Conservation (phyloP, 2,797 vertebrate species). For the Aphelocoma californica region DNA sequence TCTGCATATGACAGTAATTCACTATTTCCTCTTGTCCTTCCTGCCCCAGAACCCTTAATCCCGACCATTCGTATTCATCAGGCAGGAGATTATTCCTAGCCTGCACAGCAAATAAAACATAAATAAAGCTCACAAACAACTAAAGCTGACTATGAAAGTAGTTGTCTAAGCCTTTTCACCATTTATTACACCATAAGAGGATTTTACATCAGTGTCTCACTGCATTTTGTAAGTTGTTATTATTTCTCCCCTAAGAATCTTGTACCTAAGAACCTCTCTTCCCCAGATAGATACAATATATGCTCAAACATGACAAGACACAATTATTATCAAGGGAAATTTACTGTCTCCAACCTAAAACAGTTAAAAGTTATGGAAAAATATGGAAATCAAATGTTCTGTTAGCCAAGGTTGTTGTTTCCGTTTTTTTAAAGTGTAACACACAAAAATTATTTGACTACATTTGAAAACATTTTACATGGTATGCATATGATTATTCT, state of each 20-base stretch:
- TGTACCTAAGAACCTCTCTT: not conserved
- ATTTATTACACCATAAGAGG: not conserved
- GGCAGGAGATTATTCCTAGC: not conserved
- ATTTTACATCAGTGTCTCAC: not conserved
- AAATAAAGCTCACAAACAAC: not conserved
- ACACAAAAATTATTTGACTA: not conserved
- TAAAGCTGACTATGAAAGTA: not conserved
- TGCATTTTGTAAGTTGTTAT: not conserved
- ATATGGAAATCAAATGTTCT: not conserved
- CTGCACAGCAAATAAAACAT: not conserved
- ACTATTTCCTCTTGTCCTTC: constrained; percentile 29
- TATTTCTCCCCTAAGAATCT: not conserved
- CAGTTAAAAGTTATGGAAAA: not conserved
- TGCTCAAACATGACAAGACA: not conserved
- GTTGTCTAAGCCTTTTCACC: not conserved
- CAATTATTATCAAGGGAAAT: constrained; percentile 1
- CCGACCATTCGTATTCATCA: not conserved
- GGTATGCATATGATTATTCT: not conserved
- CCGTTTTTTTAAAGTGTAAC: not conserved
- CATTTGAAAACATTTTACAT: not conserved
- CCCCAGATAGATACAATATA: not conserved
- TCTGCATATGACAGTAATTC: constrained; percentile 11
- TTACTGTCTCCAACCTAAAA: not conserved
- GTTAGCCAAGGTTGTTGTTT: not conserved
- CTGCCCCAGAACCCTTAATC: constrained; percentile 30